Percentiles rank a stretch among this genome's conserved stretches.
Evolutionary conservation across 2,797 vertebrate species (phyloP).

Genomic region (Chromis chromis): DNA sequence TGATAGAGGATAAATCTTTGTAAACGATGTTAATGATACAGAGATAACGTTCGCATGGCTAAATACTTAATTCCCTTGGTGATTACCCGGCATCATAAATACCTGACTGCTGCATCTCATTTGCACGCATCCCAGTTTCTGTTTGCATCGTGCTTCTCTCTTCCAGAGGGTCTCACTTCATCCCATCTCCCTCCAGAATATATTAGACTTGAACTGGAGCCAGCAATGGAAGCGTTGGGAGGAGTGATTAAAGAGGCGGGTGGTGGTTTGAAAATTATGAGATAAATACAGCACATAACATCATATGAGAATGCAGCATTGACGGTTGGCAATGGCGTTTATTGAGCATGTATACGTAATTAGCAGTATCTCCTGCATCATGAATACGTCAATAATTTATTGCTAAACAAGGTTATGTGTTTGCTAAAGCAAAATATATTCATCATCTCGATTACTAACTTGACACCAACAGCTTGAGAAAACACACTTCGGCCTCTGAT

Average conservation of each 20-base stretch:
- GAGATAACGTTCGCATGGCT: constrained; percentile 60
- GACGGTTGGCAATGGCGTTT: constrained; percentile 38
- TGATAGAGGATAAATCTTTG: constrained; percentile 53
- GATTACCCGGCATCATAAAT: constrained; percentile 75
- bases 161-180: constrained; percentile 29
- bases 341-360: constrained; percentile 64
- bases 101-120: constrained; percentile 76
- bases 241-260: constrained; percentile 68
- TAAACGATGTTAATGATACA: constrained; percentile 67
- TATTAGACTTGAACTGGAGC: constrained; percentile 64
- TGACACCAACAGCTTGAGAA: constrained; percentile 5
- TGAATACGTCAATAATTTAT: constrained; percentile 33
- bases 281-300: constrained; percentile 48
- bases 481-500: constrained; percentile 14
- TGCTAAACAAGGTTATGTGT: constrained; percentile 20
- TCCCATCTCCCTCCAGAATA: constrained; percentile 55
- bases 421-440: constrained; percentile 3
- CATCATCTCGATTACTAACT: constrained; percentile 5
- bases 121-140: constrained; percentile 60
- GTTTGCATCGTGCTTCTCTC: constrained; percentile 38
- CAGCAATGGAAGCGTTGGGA: constrained; percentile 55
- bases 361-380: constrained; percentile 32
- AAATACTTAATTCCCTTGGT: constrained; percentile 75
- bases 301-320: constrained; percentile 35
- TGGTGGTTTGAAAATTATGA: constrained; percentile 56